phyloP scores from a whole-genome alignment of 2,797 vertebrate genomes.

The Crenuchus spilurus region DNA sequence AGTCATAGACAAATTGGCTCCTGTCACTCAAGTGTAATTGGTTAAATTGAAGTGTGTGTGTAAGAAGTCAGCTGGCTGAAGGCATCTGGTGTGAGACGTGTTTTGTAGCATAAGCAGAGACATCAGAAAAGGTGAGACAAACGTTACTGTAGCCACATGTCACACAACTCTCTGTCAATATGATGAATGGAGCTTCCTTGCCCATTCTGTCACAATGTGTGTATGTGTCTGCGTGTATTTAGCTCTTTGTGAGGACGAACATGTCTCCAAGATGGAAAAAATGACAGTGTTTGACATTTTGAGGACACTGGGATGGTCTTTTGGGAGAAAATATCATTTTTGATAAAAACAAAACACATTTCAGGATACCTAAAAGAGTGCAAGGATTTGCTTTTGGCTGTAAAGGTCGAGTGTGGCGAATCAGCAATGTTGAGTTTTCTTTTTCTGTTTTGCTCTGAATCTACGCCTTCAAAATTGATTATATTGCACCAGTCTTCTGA shows the following conservation, averaged over 20 bases:
- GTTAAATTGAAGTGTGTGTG: slow-evolving; percentile 1
- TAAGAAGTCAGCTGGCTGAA: not conserved
- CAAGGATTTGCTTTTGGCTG: no score
- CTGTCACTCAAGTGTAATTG: slow-evolving; percentile 40
- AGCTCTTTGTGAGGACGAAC: not conserved
- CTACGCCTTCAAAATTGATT: no score
- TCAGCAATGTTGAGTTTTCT: no score
- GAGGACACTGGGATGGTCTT: not conserved
- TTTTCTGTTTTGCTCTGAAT: no score
- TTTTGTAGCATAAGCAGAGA: not conserved
- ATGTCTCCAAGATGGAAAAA: not conserved
- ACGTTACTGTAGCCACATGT: slow-evolving; percentile 9
- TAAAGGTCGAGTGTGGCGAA: no score
- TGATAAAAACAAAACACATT: not conserved
- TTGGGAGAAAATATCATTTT: not conserved
- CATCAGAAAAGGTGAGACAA: slow-evolving; percentile 7
- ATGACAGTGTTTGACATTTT: not conserved
- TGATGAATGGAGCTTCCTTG: slow-evolving; percentile 34
- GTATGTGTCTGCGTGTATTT: slow-evolving; percentile 2
- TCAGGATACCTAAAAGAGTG: not conserved
- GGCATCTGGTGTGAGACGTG: slow-evolving; percentile 15
- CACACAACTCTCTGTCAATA: slow-evolving; percentile 27
- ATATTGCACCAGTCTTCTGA: no score
- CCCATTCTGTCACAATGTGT: slow-evolving; percentile 16
- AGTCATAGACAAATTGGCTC: slow-evolving; percentile 8